Evolutionary conservation across 2,113 vertebrate genomes (phyloP).

Genomic region (Leptobrachium ailaonicum): DNA sequence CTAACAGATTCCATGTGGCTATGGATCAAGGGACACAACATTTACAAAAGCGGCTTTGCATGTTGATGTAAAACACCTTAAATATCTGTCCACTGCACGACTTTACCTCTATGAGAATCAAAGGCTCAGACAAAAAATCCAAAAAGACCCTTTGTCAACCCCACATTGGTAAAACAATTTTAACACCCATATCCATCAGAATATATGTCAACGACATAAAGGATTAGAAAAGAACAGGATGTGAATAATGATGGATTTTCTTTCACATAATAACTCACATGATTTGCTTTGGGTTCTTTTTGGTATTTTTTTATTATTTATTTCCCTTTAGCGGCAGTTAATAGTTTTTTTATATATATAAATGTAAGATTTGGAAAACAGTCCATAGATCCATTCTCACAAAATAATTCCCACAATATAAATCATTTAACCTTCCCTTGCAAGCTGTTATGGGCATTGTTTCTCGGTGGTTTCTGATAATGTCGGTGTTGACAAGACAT

Average conservation of each 20-base stretch:
- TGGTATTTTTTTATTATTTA: slow-evolving; percentile 3
- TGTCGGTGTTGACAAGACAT: slow-evolving; percentile 45
- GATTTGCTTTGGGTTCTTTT: not conserved
- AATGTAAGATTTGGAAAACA: slow-evolving; percentile 14
- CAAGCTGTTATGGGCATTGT: slow-evolving; percentile 47
- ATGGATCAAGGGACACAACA: not conserved
- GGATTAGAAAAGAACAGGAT: slow-evolving; percentile 25
- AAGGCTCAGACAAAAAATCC: not conserved
- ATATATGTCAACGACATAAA: slow-evolving; percentile 18
- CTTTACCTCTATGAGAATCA: not conserved
- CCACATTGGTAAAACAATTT: slow-evolving; percentile 22
- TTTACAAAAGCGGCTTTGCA: not conserved
- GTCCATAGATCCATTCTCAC: slow-evolving; percentile 41
- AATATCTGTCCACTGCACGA: not conserved
- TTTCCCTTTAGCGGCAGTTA: not conserved
- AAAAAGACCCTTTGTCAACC: slow-evolving; percentile 2
- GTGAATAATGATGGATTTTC: slow-evolving; percentile 28
- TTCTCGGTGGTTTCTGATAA: slow-evolving; percentile 47
- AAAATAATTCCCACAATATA: slow-evolving; percentile 42
- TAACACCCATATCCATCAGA: slow-evolving; percentile 42
- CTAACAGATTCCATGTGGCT: not conserved
- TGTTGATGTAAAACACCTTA: not conserved
- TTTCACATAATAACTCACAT: slow-evolving; percentile 42
- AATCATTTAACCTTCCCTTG: slow-evolving; percentile 41
- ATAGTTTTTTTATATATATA: not conserved